A percentile compares a stretch with the other conserved stretches of the same genome.
These are phyloP conservation scores for Manis crassicaudata DNA, from an alignment of 2,797 vertebrate species.

Conservation along the genomic window DNA sequence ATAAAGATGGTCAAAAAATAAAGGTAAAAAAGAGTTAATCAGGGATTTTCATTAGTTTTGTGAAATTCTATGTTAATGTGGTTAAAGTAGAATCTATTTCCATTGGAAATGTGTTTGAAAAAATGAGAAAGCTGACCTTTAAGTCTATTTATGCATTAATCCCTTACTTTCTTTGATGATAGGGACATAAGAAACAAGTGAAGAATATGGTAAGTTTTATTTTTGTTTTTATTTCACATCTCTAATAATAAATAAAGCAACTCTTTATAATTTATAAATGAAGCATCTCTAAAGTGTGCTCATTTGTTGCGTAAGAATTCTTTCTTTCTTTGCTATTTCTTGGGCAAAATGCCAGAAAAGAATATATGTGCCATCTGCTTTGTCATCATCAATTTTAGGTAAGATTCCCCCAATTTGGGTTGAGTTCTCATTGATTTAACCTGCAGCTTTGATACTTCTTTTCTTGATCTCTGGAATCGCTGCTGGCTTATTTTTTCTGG, in stretches of 20 bases:
- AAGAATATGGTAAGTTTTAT: not conserved
- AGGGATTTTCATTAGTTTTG: conserved; percentile 6
- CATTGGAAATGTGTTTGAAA: conserved; percentile 23
- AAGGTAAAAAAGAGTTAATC: not conserved
- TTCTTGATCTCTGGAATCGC: not conserved
- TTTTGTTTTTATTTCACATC: not conserved
- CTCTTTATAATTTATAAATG: too few species aligned
- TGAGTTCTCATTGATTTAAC: conserved; percentile 41
- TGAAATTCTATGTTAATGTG: conserved; percentile 26
- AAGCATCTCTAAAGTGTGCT: not conserved
- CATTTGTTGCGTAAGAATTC: conserved; percentile 58
- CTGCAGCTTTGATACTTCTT: not conserved
- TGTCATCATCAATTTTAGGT: conserved; percentile 61
- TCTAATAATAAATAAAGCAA: not conserved
- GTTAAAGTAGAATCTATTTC: not conserved
- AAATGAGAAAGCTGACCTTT: not conserved
- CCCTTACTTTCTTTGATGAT: not conserved
- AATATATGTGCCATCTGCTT: conserved; percentile 55
- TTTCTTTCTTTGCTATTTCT: conserved; percentile 58
- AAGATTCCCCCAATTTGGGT: conserved; percentile 14
- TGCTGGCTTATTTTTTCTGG: not conserved
- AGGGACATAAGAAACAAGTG: not conserved
- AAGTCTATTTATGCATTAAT: not conserved
- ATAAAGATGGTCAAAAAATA: not conserved
- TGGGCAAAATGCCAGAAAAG: conserved; percentile 33